Base-by-base conservation (phyloP, 2,113 vertebrate species). In the Scytalopus superciliaris region DNA sequence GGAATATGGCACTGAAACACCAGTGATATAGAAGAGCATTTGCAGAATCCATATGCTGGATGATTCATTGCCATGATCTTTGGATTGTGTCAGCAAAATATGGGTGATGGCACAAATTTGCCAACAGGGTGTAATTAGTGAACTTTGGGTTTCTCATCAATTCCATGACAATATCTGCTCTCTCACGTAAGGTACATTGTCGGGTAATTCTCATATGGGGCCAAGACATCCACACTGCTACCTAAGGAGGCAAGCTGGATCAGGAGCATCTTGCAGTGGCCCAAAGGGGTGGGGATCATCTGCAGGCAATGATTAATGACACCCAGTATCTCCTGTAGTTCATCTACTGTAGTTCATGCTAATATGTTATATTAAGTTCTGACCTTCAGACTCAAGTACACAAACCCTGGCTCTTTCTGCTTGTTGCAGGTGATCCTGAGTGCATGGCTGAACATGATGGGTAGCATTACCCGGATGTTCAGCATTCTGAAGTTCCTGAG, bases 371-470 rank as follows among this genome's bases (percentile, higher is more conserved):
- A 42, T 27, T 57, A 79, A 67, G 27, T 70, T 85, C 30, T 77
- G 19, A 6, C 14, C 7, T 79, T 75, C 24, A 17, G 37, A 27
- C 35, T 85, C 53, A 52, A 72, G 69, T 31, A 57, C 9, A 42
- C n/a, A 80, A 85, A 18, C 13, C 5, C 30, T 42, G 23, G 6
- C 30, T 88, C 42, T 86, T 92, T 92, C 49, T 82, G 14, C 11
- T 82, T 87, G 15, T 63, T 92, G 44, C 97, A 99, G 99, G 95
- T 99, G 82, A 87, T 99, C 66, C 94, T 99, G 78, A 98, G 99
- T 0, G 97, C 99, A 0, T 99, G 99, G 99, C 97, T 99, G 53
- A 99, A 99, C 97, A 98, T 99, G 97, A 24, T 81, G 0, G 99
- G 99, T 33, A 98, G 98, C 9, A 11, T 98, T 53, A 15, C 99